Base-by-base conservation (phyloP, 2,888 invertebrate species). In the Leptodirus hochenwartii region DNA sequence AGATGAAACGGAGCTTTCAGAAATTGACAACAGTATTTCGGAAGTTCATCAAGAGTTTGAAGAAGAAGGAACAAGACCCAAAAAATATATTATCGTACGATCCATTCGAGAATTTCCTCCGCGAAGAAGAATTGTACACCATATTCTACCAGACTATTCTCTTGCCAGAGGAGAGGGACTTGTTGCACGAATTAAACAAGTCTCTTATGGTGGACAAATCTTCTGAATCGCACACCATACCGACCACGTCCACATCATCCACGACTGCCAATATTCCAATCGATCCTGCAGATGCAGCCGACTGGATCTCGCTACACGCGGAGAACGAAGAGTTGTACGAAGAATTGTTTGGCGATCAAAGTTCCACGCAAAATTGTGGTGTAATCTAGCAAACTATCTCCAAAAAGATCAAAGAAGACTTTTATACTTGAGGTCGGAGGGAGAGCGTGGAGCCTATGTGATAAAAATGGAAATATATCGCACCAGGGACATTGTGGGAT, bases 371-470 rank as follows among this genome's bases (percentile, higher is more conserved):
- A n/a, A 20, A 10, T 26, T 14, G 26, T 26, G 6, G 15, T 13
- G 26, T 5, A 26, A 26, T 26, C 11, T 26, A 14, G 26, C 26
- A 26, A 14, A 26, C 13, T 26, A 26, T 26, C 15, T 26, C 8
- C 26, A 26, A 26, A 26, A 26, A 13, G 26, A 26, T 26, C 6
- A 26, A 14, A 6, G 26, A 26, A 8, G 15, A 26, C 15, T 26
- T 8, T n/a, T n/a, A n/a, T n/a, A n/a, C n/a, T 26, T 26, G 26
- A 26, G 15, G 10, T 26, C 26, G 26, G 14, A 26, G 26, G 26
- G 26, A 5, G 26, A 14, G 10, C 5, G 8, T 26, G 26, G 26
- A 6, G 13, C 11, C 13, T 26, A 12, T 26, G 26, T 26, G 5
- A 10, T 26, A 5, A 26, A 26, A 26, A 14, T 26, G 14, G 26